Evolutionary conservation across 2,888 invertebrate species (phyloP), one percentile per base, ranked within the genome.

Genomic region (Tinea pellionella): DNA sequence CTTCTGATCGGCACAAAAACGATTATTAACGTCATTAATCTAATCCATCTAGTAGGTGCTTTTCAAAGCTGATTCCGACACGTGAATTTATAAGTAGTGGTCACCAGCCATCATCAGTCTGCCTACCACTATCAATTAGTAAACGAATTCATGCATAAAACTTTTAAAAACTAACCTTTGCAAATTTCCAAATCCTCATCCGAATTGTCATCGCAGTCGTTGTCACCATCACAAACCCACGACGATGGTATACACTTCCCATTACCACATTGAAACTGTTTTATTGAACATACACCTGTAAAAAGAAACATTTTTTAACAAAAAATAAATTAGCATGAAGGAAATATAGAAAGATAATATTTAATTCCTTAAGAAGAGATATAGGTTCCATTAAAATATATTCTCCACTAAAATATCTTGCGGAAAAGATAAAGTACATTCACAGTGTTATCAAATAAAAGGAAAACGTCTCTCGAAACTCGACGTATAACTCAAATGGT

Each of bases 171-270:
- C 63, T 56, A 55, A 61, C 61, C n/a, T 11, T 37, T 90, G 80
- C 94, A 94, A 78, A 91, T 89, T 65, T 90, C 88, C 61, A 89
- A 84, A 69, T 89, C 89, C 81, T 96, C 96, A 77, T 96, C 96
- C n/a, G 94, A 93, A 71, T 91, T 90, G 80, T 95, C 96, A 57
- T 86, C 89, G 78, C 96, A 96, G 77, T 96, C 95, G 68, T 92
- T 89, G 59, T 91, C 90, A 61, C 92, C 91, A 74, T 96, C 95
- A 75, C 96, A 96, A 64, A 92, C 89, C 90, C 92, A 94, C 63
- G 91, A 89, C 63, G 92, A 85, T 16, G 94, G 92, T 78, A 95
- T 93, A 78, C 95, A 95, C 67, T 89, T 89, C 66, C 91, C 92
- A 75, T 92, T 92, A 66, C 81, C 88, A 77, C 95, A 95, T 69